Conservation (phyloP, 1,140 invertebrate genomes). For the Phenacoccus solenopsis region DNA sequence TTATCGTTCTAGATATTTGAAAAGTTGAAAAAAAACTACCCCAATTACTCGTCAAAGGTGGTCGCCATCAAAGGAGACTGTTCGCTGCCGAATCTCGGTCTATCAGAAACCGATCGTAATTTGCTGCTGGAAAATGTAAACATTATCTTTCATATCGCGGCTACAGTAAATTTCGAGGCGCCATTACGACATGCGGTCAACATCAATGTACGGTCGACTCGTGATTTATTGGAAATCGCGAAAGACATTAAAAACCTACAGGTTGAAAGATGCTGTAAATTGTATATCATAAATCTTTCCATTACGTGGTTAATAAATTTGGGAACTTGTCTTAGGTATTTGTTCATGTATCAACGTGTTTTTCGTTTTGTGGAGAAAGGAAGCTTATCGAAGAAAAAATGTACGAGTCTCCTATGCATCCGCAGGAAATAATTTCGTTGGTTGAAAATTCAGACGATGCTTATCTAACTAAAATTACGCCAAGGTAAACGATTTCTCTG, state of each 20-base stretch:
- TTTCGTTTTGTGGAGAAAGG: slow-evolving; percentile 47
- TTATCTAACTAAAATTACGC: slow-evolving; percentile 36
- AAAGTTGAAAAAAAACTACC: slow-evolving; percentile 39
- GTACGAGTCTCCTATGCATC: slow-evolving; percentile 48
- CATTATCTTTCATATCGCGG: slow-evolving; percentile 59
- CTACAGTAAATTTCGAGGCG: slow-evolving; percentile 53
- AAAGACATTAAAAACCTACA: slow-evolving; percentile 38
- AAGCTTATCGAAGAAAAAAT: slow-evolving; percentile 49
- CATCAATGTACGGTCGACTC: slow-evolving; percentile 51
- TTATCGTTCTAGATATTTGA: slow-evolving; percentile 51
- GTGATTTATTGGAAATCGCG: slow-evolving; percentile 38
- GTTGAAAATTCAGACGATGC: slow-evolving; percentile 36
- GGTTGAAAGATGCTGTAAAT: slow-evolving; percentile 31
- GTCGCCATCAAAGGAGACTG: slow-evolving; percentile 45
- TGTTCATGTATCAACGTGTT: slow-evolving; percentile 57
- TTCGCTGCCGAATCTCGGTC: slow-evolving; percentile 36
- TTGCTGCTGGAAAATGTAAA: slow-evolving; percentile 56
- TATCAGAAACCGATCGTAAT: slow-evolving; percentile 45
- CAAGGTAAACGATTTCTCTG: too few relatives aligned
- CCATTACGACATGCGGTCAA: slow-evolving; percentile 43
- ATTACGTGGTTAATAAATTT: not conserved
- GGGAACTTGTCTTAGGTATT: slow-evolving; percentile 36
- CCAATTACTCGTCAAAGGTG: slow-evolving; percentile 48
- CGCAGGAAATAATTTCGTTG: slow-evolving; percentile 36
- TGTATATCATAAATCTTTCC: not conserved